Percentiles rank a stretch among this genome's conserved stretches.
phyloP scores from a whole-genome alignment of 2,888 invertebrate species.

The Sialis fuliginosa region DNA sequence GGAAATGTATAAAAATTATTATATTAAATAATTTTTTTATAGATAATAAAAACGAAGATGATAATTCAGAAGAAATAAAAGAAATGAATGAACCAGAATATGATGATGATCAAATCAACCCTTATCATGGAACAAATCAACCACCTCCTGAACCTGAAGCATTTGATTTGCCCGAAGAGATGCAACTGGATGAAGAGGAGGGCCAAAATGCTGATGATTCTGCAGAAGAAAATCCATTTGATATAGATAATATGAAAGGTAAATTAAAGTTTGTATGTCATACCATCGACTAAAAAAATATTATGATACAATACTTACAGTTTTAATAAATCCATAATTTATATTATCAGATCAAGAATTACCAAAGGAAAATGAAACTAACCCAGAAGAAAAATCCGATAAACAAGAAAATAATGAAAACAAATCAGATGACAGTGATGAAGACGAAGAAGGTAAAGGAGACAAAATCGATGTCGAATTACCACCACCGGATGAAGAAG shows the following conservation, averaged over 20 bases:
- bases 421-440: constrained; percentile 21
- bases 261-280: constrained; percentile 8
- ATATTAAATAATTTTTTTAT: neutral
- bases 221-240: constrained; percentile 66
- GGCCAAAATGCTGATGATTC: constrained; percentile 37
- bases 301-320: neutral
- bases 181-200: constrained; percentile 58
- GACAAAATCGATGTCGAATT: constrained; percentile 23
- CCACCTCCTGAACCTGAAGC: constrained; percentile 68
- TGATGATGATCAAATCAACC: constrained; percentile 68
- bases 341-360: too few species aligned
- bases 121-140: constrained; percentile 63
- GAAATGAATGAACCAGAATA: constrained; percentile 66
- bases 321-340: neutral
- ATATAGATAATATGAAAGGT: constrained; percentile 64
- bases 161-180: constrained; percentile 74
- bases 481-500: constrained; percentile 8
- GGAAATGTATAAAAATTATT: constrained; percentile 8
- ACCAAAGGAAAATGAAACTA: neutral
- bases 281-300: too few species aligned
- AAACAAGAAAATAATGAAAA: constrained; percentile 16
- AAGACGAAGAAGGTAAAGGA: constrained; percentile 26
- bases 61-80: constrained; percentile 47
- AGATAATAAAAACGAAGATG: constrained; percentile 9
- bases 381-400: constrained; percentile 13